Evolutionary conservation across 2,888 invertebrate genomes (phyloP).

Genomic region (Theristus sp.): DNA sequence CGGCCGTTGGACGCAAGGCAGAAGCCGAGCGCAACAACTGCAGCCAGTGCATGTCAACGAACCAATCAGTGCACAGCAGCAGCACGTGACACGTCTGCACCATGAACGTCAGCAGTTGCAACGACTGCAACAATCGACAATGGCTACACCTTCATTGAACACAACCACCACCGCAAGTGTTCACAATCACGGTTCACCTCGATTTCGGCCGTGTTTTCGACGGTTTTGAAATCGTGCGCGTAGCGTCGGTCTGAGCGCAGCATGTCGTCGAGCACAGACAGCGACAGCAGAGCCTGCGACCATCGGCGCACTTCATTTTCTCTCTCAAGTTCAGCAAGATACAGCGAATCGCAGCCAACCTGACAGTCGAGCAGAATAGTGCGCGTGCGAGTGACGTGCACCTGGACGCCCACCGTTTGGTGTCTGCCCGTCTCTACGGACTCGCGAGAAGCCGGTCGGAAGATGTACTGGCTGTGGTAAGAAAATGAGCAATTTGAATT

Average conservation of each 20-base stretch:
- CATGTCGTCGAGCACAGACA: conserved; percentile 37
- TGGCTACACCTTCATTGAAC: no score
- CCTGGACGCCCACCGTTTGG: conserved; percentile 52
- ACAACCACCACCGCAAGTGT: no score
- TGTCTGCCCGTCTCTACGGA: conserved; percentile 49
- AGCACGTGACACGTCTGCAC: conserved; percentile 76
- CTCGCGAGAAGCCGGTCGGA: conserved; percentile 23
- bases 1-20: conserved; percentile 60
- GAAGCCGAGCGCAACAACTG: conserved; percentile 60
- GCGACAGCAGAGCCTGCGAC: conserved; percentile 48
- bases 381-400: conserved; percentile 52
- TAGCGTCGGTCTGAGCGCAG: neutral
- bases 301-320: neutral
- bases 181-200: conserved; percentile 16
- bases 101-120: conserved; percentile 61
- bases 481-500: no score
- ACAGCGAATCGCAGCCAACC: conserved; percentile 12
- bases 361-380: conserved; percentile 72
- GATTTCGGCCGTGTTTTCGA: conserved; percentile 13
- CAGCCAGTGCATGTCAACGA: conserved; percentile 44
- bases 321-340: no score
- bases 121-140: conserved; percentile 36
- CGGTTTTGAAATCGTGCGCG: conserved; percentile 4
- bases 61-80: conserved; percentile 71
- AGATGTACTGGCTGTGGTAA: conserved; percentile 17